Evolutionary conservation across 2,888 invertebrate genomes (phyloP).

Genomic region (Dolichopus griseipennis): DNA sequence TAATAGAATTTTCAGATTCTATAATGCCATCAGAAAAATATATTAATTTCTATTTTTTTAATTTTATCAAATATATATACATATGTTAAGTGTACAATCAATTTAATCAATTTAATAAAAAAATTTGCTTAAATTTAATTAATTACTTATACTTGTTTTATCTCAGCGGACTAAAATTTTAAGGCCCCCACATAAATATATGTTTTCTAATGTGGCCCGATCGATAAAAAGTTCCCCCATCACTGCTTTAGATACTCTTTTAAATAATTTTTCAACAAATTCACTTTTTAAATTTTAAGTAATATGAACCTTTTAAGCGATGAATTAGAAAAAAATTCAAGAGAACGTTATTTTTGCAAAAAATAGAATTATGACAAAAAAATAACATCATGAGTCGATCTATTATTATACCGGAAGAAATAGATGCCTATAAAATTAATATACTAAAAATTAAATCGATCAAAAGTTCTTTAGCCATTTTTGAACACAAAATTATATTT

Average conservation of each 20-base stretch:
- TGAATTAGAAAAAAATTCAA: too few species aligned
- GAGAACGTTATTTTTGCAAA: too few species aligned
- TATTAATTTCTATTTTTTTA: not conserved
- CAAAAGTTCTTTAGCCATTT: too few species aligned
- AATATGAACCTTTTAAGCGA: too few species aligned
- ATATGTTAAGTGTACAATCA: not conserved
- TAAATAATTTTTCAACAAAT: too few species aligned
- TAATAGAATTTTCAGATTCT: not conserved
- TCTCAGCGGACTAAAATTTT: conserved; percentile 7
- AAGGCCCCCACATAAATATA: conserved; percentile 11
- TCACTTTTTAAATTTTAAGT: too few species aligned
- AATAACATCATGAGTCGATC: too few species aligned
- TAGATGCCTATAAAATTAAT: too few species aligned
- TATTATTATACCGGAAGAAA: too few species aligned
- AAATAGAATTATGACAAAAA: too few species aligned
- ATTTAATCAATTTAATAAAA: conserved; percentile 8
- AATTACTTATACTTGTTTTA: conserved; percentile 2
- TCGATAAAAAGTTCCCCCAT: conserved; percentile 9
- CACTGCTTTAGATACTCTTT: conserved; percentile 1
- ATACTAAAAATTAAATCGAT: too few species aligned
- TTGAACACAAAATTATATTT: too few species aligned
- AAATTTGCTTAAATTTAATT: conserved; percentile 9
- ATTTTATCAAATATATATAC: conserved; percentile 7
- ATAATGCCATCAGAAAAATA: not conserved
- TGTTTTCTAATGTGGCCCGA: conserved; percentile 5